phyloP scores from a whole-genome alignment of 2,113 vertebrate species.

The Aythya baeri region DNA sequence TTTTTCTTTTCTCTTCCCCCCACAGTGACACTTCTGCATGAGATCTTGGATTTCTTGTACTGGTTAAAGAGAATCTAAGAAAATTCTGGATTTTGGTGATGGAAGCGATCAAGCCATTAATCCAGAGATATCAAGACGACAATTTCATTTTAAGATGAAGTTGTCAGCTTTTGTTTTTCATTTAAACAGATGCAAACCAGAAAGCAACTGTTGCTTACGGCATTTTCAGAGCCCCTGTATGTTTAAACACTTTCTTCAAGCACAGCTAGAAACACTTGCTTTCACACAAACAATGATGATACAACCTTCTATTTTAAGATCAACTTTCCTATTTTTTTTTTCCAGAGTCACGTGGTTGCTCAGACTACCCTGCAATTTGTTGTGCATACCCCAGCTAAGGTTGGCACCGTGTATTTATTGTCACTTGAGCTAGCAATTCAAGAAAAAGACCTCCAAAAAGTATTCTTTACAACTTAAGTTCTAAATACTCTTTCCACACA shows the following conservation, averaged over 20 bases:
- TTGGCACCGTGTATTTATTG: neutral
- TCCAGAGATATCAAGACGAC: neutral
- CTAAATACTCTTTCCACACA: neutral
- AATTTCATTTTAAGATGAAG: neutral
- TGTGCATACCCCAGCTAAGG: neutral
- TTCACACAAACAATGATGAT: neutral
- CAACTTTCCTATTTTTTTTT: neutral
- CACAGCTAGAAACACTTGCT: neutral
- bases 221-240: neutral
- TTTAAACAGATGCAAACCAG: neutral
- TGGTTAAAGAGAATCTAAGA: neutral
- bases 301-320: constrained; percentile 12
- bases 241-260: neutral
- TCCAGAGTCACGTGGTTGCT: neutral
- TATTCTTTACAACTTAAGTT: neutral
- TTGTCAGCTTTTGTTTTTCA: too few species aligned
- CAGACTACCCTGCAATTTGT: neutral
- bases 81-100: neutral
- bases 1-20: neutral
- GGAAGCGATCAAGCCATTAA: neutral
- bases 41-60: neutral
- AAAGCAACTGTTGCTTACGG: neutral
- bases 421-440: neutral
- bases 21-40: neutral
- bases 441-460: neutral